These are phyloP conservation scores for Toxotes jaculatrix DNA, from an alignment of 2,113 vertebrate species.

Conservation along the genomic window DNA sequence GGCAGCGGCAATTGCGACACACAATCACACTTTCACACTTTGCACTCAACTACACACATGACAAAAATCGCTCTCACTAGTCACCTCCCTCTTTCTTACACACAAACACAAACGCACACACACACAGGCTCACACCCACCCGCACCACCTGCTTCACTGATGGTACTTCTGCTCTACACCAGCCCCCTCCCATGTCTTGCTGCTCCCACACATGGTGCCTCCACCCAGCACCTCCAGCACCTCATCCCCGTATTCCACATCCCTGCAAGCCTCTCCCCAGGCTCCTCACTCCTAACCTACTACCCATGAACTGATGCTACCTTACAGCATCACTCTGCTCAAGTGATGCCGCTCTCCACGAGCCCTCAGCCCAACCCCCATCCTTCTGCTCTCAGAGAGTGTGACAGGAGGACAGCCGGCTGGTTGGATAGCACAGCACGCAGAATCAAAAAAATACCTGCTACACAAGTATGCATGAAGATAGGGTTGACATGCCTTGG, in stretches of 20 bases:
- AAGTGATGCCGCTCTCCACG: constrained; percentile 45
- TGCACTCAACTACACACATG: constrained; percentile 42
- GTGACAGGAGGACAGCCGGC: constrained; percentile 64
- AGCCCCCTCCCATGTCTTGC: constrained; percentile 45
- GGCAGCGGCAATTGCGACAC: constrained; percentile 47
- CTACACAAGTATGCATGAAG: constrained; percentile 74
- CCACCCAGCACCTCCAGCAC: constrained; percentile 48
- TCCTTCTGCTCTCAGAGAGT: constrained; percentile 58
- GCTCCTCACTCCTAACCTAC: constrained; percentile 35
- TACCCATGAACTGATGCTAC: constrained; percentile 53
- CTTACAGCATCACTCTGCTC: constrained; percentile 58
- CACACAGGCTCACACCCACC: constrained; percentile 57
- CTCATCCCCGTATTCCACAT: constrained; percentile 35
- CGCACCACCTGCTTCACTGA: constrained; percentile 73
- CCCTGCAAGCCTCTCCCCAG: constrained; percentile 28
- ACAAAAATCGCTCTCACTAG: constrained; percentile 39
- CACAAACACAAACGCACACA: constrained; percentile 31
- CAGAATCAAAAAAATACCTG: constrained; percentile 61
- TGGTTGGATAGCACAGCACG: constrained; percentile 49
- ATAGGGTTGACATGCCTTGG: constrained; percentile 86
- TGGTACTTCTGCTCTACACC: constrained; percentile 40
- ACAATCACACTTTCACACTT: constrained; percentile 38
- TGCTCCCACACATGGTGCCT: constrained; percentile 63
- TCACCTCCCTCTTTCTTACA: constrained; percentile 13
- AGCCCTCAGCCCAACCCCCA: constrained; percentile 63